Base-by-base conservation (phyloP, 2,797 vertebrate genomes). In the Botia kubotai region DNA sequence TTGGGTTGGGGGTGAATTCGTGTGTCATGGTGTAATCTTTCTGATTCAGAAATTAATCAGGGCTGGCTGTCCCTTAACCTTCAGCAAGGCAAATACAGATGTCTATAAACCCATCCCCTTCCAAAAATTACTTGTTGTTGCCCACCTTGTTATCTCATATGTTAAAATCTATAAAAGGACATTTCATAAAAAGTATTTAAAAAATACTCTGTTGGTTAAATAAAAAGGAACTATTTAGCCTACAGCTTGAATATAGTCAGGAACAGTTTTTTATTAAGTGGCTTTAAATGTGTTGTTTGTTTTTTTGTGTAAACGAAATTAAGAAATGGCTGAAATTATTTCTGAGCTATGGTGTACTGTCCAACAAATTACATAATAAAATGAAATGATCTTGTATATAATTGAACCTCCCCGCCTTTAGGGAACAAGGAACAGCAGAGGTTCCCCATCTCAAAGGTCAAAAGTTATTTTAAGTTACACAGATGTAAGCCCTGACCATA, bases 61-160 rank as follows among this genome's bases (percentile, higher is more conserved):
- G 46, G 19, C 46, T 80, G 76, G 67, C 80, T 79, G 76, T 76
- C 33, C 62, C 72, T 77, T 72, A 79, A 76, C 80, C 67, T 79
- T 60, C 33, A 62, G 53, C 6, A 23, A 46, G 43, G 8, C 10
- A 46, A 46, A 46, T 46, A 10, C 43, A 46, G 10, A 11, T 46
- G 43, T 46, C 17, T 55, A 69, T 83, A 11, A 46, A 8, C 43
- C 23, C 23, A 23, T 26, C 58, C 58, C 21, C 21, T 39, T 62
- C 26, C 8, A 46, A 1, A 46, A 46, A 46, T 46, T 46, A 46
- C 10, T 46, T 46, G 8, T 1, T 11, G 43, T 46, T 26, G 21
- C 21, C 13, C 12, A 62, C 58, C 12, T 26, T 12, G 14, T 53
- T 46, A 46, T 8, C 43, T 46, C 43, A 46, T 10, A 46, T 10